Base-by-base conservation (phyloP, 2,797 vertebrate genomes). In the Hydrolagus colliei region DNA sequence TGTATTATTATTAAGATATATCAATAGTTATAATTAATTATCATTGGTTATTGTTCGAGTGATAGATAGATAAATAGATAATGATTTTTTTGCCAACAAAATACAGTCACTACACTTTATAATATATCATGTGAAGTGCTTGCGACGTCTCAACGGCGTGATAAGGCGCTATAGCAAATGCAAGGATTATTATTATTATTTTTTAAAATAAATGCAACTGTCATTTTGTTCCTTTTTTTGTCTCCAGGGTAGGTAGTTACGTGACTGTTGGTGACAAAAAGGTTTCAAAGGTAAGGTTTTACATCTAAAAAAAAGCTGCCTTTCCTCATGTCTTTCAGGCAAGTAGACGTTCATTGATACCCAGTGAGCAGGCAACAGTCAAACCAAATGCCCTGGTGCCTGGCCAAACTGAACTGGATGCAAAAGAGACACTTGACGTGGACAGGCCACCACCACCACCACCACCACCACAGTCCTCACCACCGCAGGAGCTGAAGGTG, bases 281-380 rank as follows among this genome's bases (percentile, higher is more conserved):
- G 9, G 8, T 14, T 65, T 3, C 0, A 10, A 73, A 9, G 14
- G n/a, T 63, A 73, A 86, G 18, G 8, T 73, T 73, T 73, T 18
- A 0, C 11, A 10, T 63, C 52, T 73, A 13, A 74, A 22, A n/a
- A 1, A 10, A 4, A 73, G 8, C 10, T 73, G 59, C 22, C 18
- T 86, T 59, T 73, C 27, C 27, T 27, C 27, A 27, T 27, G 1
- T 27, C 72, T 32, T 6, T 62, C 92, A 95, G 94, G 95, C 94
- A 94, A 91, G 92, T 88, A 93, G 92, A 4, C 92, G 94, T 86
- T 94, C 93, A 0, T 92, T 95, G 88, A 94, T 95, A 89, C 92
- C 92, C 75, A 95, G 95, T 9, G 93, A 95, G 85, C 93, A 94
- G 89, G 93, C 93, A 9, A 92, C 93, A 20, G 94, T 95, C 0